Evolutionary conservation across 2,797 vertebrate genomes (phyloP).

Genomic region (Halcyon chelicuti): DNA sequence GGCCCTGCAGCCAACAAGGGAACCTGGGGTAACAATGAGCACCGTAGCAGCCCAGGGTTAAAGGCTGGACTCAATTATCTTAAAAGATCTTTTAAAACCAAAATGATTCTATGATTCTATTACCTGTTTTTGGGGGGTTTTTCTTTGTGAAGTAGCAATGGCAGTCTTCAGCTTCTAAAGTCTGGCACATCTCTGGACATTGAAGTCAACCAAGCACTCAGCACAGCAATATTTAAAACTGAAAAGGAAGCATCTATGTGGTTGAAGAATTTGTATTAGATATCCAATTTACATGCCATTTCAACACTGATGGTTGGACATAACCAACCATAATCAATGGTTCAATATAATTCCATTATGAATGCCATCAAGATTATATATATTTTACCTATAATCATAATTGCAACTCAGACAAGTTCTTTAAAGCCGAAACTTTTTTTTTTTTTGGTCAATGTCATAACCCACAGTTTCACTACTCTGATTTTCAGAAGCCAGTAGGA

Average conservation of each 20-base stretch:
- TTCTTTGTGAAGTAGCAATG: background rate
- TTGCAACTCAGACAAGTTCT: background rate
- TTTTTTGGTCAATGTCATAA: background rate
- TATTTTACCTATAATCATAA: background rate
- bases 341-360: background rate
- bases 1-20: background rate
- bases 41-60: background rate
- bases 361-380: background rate
- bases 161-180: background rate
- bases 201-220: accelerated
- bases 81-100: background rate
- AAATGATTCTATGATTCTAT: background rate
- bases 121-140: background rate
- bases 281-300: background rate
- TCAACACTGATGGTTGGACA: background rate
- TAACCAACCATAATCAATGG: too few relatives aligned
- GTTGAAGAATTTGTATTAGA: background rate
- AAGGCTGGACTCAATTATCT: background rate
- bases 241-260: accelerated
- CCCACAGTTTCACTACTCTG: background rate
- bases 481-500: background rate
- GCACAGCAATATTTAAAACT: background rate
- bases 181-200: background rate
- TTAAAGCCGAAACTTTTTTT: background rate
- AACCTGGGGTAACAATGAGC: background rate